Evolutionary conservation across 1,140 invertebrate species (phyloP), one percentile per base, ranked within the genome.

Genomic region (Drosophila takahashii): DNA sequence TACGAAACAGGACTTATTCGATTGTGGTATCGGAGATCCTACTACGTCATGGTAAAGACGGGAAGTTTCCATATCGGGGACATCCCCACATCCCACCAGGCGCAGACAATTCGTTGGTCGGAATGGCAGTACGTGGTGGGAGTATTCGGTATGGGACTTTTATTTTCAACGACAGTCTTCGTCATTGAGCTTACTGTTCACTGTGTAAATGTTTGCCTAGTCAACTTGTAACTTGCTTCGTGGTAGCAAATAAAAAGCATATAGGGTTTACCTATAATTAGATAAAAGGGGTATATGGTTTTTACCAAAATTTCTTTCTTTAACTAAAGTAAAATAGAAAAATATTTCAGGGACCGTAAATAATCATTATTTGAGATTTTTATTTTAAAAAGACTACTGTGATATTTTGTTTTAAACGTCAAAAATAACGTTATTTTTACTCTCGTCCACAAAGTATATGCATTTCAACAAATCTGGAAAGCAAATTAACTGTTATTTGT

Each of bases 151-250:
- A 51, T n/a, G 1, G 77, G 36, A 15, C 48, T 73, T 8, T 18
- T 36, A 1, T 7, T 29, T 6, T 45, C 54, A 0, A 0, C 41
- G 1, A 4, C 37, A 1, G 37, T 65, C 13, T 60, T 74, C 22
- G 11, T 54, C 9, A 39, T 75, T 10, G 77, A 79, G 57, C 58
- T 79, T 8, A 10, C 54, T 3, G 37, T 58, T 41, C 15, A 52
- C n/a, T 65, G 57, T 44, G 39, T 51, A 44, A 84, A 84, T 76
- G 57, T 79, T 83, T 75, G 41, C 29, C 16, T 79, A 11, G 4
- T 44, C 11, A 41, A 27, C 4, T 22, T 72, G 15, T 73, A 48
- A 44, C n/a, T 27, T 22, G 1, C 18, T 51, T 34, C 58, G 16
- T 1, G 27, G 3, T 13, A 36, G 39, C 10, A 41, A 51, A 67